Percentiles rank a stretch among this genome's conserved stretches.
Evolutionary conservation across 53 echinoderm and acorn worm genomes (phyloP).

Genomic region (Apostichopus leukothele): DNA sequence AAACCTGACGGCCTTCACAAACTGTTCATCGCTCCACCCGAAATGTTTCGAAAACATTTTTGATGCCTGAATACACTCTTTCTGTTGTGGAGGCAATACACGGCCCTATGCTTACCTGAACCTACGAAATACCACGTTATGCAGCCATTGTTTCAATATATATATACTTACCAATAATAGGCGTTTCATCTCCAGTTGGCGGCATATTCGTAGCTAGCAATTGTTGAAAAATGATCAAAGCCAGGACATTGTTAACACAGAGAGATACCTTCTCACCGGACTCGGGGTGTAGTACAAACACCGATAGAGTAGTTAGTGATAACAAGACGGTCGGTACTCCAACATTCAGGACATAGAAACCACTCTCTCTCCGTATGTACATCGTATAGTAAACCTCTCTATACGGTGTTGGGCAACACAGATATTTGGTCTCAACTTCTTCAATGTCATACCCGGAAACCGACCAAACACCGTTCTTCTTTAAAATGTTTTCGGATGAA

Average conservation of each 20-base stretch:
- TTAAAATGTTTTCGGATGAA: slow-evolving; percentile 46
- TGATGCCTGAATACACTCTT: no score
- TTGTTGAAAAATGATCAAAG: slow-evolving; percentile 61
- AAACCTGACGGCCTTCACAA: neutral
- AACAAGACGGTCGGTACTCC: slow-evolving; percentile 57
- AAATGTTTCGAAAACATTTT: no score
- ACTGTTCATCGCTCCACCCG: no score
- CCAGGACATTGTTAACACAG: slow-evolving; percentile 61
- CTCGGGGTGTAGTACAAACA: slow-evolving; percentile 60
- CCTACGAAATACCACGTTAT: no score
- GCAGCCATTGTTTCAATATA: no score
- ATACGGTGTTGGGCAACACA: slow-evolving; percentile 63
- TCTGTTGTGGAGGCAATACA: no score
- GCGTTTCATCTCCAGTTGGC: slow-evolving; percentile 58
- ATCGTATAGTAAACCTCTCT: slow-evolving; percentile 48
- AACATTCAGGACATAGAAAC: slow-evolving; percentile 57
- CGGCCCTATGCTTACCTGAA: no score
- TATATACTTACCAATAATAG: slow-evolving; percentile 56
- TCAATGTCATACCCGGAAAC: slow-evolving; percentile 12
- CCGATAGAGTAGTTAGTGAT: slow-evolving; percentile 47
- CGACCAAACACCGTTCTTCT: slow-evolving; percentile 61
- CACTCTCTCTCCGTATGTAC: slow-evolving; percentile 41
- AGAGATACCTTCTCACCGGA: slow-evolving; percentile 69
- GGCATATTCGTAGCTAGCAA: slow-evolving; percentile 60
- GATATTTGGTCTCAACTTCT: slow-evolving; percentile 32